Base-by-base conservation (phyloP, 2,113 vertebrate species). In the Potamarius usumacintae region DNA sequence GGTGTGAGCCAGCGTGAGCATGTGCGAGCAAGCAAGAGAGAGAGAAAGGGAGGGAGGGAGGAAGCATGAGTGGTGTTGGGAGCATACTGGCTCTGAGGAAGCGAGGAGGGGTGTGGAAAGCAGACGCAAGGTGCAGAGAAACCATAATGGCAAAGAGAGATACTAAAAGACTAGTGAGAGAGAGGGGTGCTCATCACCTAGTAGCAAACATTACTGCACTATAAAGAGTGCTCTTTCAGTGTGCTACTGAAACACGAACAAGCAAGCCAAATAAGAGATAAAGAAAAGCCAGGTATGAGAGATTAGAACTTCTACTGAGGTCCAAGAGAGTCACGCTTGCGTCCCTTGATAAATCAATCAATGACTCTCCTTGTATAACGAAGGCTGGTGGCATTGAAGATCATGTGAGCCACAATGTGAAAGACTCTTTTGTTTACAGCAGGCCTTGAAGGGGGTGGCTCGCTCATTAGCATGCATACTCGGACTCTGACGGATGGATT, bases 371-470 rank as follows among this genome's bases (percentile, higher is more conserved):
- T 84, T 88, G 87, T 88, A 58, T 58, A 52, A 84, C 25, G 62
- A 78, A 79, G 52, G 62, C 60, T 77, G 81, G 62, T 25, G 7
- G 69, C 71, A 84, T 42, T 72, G 18, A 25, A 14, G 17, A 84
- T 82, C 60, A 87, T 82, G 87, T 88, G 87, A 88, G 82, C 27
- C 27, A 22, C 81, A 48, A 79, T 84, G 82, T 84, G 82, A 88
- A 88, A 84, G 82, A 79, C 30, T 6, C 87, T 84, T 79, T 88
- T 88, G 87, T 88, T 84, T 57, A 34, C 72, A 79, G 86, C 20
- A 30, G 50, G 58, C 57, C 69, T 77, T n/a, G 65, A 20, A 14
- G 30, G 7, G 22, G 57, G n/a, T 12, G 63, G 17, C n/a, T 42
- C 0, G 50, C 69, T 53, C 55, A 78, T 86, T 87, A 81, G 83